Evolutionary conservation across 23 tunicate species (phyloP).

Genomic region (Oikopleura vanhoeffeni): DNA sequence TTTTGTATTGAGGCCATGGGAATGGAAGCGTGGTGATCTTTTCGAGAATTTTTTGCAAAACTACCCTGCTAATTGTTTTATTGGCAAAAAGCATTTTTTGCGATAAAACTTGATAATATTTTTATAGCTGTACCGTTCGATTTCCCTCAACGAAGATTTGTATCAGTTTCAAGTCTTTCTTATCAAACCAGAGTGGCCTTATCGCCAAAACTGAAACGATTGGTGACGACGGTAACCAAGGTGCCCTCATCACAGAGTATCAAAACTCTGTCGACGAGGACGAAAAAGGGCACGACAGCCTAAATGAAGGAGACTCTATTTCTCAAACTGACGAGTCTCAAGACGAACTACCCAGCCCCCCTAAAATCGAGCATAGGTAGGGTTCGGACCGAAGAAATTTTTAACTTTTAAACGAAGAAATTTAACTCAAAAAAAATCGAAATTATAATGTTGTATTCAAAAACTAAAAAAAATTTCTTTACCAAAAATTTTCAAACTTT

Average conservation of each 20-base stretch:
- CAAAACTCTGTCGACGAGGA: background rate
- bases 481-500: too few relatives aligned
- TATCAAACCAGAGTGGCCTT: slow-evolving; percentile 15
- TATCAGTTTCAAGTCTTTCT: slow-evolving; percentile 30
- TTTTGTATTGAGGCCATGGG: too few relatives aligned
- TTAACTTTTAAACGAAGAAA: too few relatives aligned
- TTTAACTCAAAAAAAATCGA: too few relatives aligned
- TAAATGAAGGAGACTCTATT: background rate
- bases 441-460: too few relatives aligned
- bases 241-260: too few relatives aligned
- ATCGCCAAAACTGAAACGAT: background rate
- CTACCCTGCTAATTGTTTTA: too few relatives aligned
- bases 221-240: background rate
- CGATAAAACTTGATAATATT: background rate
- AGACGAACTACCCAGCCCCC: background rate
- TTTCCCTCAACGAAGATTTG: slow-evolving; percentile 74
- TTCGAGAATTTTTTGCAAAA: too few relatives aligned
- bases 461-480: too few relatives aligned
- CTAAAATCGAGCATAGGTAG: background rate
- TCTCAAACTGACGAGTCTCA: slow-evolving; percentile 2
- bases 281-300: background rate
- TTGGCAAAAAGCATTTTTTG: background rate
- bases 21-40: too few relatives aligned
- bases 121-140: slow-evolving; percentile 48
- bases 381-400: too few relatives aligned